phyloP scores from a whole-genome alignment of 2,888 invertebrate species.

The Ditula angustiorana region DNA sequence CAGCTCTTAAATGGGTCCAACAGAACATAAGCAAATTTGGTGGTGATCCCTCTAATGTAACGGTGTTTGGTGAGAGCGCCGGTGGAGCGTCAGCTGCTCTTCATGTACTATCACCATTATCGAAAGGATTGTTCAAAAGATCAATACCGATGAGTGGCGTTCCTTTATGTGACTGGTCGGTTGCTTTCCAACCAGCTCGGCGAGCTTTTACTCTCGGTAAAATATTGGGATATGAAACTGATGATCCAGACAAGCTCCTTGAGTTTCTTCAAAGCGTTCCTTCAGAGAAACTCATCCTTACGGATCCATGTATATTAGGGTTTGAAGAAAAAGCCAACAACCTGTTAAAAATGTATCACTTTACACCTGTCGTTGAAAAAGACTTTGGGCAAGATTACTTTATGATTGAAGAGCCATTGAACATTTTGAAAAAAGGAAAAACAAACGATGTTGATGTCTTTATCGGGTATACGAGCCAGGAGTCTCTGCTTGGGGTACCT shows the following conservation, averaged over 20 bases:
- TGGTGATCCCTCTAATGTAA: constrained; percentile 58
- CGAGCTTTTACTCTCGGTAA: constrained; percentile 51
- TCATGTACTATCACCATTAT: constrained; percentile 63
- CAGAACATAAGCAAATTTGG: constrained; percentile 59
- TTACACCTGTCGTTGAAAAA: constrained; percentile 53
- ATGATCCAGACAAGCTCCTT: constrained; percentile 49
- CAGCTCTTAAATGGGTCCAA: constrained; percentile 60
- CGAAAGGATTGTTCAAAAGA: constrained; percentile 61
- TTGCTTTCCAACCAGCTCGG: constrained; percentile 46
- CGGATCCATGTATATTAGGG: constrained; percentile 37
- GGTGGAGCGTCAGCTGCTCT: constrained; percentile 55
- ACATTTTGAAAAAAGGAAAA: constrained; percentile 67
- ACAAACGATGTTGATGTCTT: constrained; percentile 86
- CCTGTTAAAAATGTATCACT: constrained; percentile 43
- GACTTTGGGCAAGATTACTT: constrained; percentile 50
- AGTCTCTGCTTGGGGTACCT: constrained; percentile 70
- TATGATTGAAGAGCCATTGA: constrained; percentile 46
- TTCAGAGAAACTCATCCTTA: constrained; percentile 46
- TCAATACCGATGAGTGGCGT: constrained; percentile 64
- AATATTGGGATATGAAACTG: constrained; percentile 49
- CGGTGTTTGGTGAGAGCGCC: constrained; percentile 63
- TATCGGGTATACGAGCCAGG: constrained; percentile 88
- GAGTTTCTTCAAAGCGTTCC: constrained; percentile 52
- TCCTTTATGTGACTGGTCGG: constrained; percentile 51
- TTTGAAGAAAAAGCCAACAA: constrained; percentile 36